Base-by-base conservation (phyloP, 2,797 vertebrate genomes). In the Trachops cirrhosus region DNA sequence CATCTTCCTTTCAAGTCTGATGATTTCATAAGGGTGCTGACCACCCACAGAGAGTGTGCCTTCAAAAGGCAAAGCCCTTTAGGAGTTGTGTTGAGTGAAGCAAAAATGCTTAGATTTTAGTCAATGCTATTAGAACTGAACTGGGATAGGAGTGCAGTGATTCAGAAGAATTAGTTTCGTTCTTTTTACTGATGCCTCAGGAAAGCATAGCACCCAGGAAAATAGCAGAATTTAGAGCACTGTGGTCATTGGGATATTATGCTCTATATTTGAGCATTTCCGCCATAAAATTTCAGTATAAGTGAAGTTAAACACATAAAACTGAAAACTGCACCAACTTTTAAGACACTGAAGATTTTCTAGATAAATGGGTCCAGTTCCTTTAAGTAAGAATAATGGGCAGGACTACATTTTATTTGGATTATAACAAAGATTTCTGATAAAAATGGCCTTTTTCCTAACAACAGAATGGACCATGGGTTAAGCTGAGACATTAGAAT, bases 1-100 rank as follows among this genome's bases (percentile, higher is more conserved):
- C 82, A 90, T 97, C 96, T 97, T 95, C 89, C 95, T 97, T 97
- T 96, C 87, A 95, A 97, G 97, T 79, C 92, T 89, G 92, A 95
- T 74, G 93, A 94, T 96, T 97, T 97, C 96, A 96, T 94, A 95
- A 95, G 96, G 95, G 73, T 95, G 91, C 50, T 95, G 96, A 93
- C 96, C 96, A 97, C 96, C 96, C 96, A 96, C 92, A 9, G 96
- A 95, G 95, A 91, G 89, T 24, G 6, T 14, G 89, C 96, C 96
- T 97, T 95, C 91, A 86, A 90, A 97, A 95, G 91, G 95, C 77
- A 96, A 94, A 94, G 89, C 86, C 94, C 97, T 96, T 91, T 93
- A 94, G 86, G 84, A 92, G 68, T 94, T 24, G 59, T 87, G 95
- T 92, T 87, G 97, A 96, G 86, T 91, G 97, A 95, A 91, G 96